phyloP scores from a whole-genome alignment of 2,113 vertebrate species.

The Sebastes schlegelii region DNA sequence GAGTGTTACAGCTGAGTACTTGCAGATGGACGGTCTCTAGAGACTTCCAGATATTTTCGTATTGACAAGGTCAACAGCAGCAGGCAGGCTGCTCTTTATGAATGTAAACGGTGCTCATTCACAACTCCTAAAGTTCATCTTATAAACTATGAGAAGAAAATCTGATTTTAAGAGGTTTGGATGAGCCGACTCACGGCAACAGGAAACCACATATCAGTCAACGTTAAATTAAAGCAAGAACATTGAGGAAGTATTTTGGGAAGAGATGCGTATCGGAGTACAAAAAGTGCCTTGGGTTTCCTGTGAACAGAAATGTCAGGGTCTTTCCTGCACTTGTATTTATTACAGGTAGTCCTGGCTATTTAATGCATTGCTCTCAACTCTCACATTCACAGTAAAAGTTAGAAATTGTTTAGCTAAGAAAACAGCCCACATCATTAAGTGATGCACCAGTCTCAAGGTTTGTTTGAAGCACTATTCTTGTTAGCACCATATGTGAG shows the following conservation, averaged over 20 bases:
- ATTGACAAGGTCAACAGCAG: neutral
- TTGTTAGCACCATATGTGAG: neutral
- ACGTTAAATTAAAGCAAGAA: neutral
- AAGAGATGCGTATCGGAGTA: neutral
- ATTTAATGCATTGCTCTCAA: neutral
- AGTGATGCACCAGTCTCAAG: too few species aligned
- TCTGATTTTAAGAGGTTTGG: neutral
- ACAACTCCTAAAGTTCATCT: neutral
- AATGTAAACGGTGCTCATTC: neutral
- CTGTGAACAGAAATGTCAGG: neutral
- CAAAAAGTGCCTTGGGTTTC: neutral
- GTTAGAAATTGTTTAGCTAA: too few species aligned
- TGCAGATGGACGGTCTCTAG: neutral
- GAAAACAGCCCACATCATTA: too few species aligned
- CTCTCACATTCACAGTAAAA: too few species aligned
- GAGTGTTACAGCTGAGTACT: neutral
- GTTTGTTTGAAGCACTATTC: too few species aligned
- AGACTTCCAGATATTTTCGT: constrained; percentile 18
- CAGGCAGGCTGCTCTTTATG: neutral
- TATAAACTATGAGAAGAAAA: neutral
- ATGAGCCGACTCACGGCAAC: neutral
- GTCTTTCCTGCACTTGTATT: neutral
- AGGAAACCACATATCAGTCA: neutral
- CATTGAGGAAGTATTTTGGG: neutral
- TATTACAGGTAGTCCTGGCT: neutral